Evolutionary conservation across 2,113 vertebrate species (phyloP).

Genomic region (Cyanoramphus novaezelandiae): DNA sequence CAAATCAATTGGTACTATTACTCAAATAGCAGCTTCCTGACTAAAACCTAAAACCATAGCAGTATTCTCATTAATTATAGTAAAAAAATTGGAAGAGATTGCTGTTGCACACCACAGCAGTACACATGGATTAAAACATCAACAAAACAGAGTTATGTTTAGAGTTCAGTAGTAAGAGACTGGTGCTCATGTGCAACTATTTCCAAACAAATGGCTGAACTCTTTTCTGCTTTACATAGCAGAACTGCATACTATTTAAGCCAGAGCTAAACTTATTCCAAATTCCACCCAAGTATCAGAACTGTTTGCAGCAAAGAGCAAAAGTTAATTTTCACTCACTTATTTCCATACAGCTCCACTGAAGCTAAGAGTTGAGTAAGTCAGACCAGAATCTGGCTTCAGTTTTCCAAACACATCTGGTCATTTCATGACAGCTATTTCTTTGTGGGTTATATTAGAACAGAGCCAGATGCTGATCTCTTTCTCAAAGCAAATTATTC

Average conservation of each 20-base stretch:
- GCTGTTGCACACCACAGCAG: background rate
- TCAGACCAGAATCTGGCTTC: background rate
- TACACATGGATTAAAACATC: background rate
- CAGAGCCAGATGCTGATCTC: background rate
- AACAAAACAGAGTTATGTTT: background rate
- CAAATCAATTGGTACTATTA: background rate
- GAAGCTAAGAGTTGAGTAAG: background rate
- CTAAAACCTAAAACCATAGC: background rate
- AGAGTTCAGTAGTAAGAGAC: background rate
- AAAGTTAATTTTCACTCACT: background rate
- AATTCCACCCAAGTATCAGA: background rate
- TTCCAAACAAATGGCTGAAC: background rate
- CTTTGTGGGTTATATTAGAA: background rate
- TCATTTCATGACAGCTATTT: background rate
- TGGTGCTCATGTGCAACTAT: background rate
- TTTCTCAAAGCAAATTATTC: background rate
- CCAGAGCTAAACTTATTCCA: background rate
- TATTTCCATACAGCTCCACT: background rate
- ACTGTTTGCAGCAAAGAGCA: background rate
- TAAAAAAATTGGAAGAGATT: background rate
- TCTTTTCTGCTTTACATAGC: background rate
- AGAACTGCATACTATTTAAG: background rate
- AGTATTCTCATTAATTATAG: conserved; percentile 6
- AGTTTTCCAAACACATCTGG: background rate
- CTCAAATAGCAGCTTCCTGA: background rate